phyloP scores from a whole-genome alignment of 2,113 vertebrate genomes.

The Carassius carassius region DNA sequence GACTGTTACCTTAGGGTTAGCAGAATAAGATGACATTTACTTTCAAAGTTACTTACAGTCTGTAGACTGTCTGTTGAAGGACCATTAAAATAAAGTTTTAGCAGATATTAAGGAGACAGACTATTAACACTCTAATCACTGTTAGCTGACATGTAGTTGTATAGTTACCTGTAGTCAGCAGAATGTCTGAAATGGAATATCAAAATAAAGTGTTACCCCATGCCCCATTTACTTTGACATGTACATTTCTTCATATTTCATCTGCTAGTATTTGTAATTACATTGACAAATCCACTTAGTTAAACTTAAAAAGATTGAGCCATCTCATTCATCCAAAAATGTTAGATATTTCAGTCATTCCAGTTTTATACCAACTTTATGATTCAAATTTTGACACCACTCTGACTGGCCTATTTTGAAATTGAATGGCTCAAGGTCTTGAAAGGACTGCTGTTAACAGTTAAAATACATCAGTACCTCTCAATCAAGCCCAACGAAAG shows the following conservation, averaged over 20 bases:
- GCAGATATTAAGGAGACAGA: too few species aligned
- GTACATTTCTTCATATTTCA: conserved; percentile 37
- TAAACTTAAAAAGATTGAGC: conserved; percentile 41
- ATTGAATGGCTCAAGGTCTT: conserved; percentile 30
- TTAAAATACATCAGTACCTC: conserved; percentile 65
- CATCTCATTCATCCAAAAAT: conserved; percentile 52
- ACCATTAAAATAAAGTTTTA: too few species aligned
- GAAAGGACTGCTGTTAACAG: conserved; percentile 68
- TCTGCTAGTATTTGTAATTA: not conserved
- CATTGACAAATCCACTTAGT: conserved; percentile 32
- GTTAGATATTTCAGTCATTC: conserved; percentile 52
- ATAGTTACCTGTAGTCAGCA: too few species aligned
- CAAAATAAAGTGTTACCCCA: too few species aligned
- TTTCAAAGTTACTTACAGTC: too few species aligned
- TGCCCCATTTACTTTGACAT: too few species aligned
- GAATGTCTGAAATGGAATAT: too few species aligned
- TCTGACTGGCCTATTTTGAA: conserved; percentile 56
- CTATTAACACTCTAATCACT: too few species aligned
- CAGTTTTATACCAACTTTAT: conserved; percentile 51
- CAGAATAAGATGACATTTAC: too few species aligned
- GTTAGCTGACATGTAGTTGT: too few species aligned
- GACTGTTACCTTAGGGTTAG: too few species aligned
- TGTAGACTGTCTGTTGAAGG: too few species aligned
- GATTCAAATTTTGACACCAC: conserved; percentile 64
- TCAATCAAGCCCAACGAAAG: conserved; percentile 70